Conservation (phyloP, 2,113 vertebrate species). For the Corvus moneduloides region DNA sequence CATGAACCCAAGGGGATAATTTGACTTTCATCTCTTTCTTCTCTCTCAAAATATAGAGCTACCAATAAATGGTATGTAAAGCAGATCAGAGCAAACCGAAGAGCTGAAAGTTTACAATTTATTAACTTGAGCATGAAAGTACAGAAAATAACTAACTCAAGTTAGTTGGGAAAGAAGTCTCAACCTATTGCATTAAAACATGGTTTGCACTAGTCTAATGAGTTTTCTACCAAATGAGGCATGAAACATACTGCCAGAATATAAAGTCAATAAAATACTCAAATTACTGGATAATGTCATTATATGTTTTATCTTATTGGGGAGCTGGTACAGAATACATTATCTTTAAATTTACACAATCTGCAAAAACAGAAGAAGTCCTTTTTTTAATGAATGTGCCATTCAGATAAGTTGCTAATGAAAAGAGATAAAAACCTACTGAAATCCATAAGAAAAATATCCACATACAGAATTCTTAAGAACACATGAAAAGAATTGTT, state of each 20-base stretch:
- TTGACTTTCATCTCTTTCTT: slow-evolving; percentile 56
- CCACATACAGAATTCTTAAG: background rate
- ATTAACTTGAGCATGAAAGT: slow-evolving; percentile 69
- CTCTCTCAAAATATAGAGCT: slow-evolving; percentile 53
- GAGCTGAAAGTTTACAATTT: slow-evolving; percentile 58
- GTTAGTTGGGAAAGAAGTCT: slow-evolving; percentile 57
- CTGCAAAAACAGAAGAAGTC: background rate
- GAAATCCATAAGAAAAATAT: background rate
- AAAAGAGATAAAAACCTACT: background rate
- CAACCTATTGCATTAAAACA: slow-evolving; percentile 71
- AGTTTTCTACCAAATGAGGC: slow-evolving; percentile 76
- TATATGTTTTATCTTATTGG: slow-evolving; percentile 71
- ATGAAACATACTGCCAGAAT: slow-evolving; percentile 72
- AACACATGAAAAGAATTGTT: background rate
- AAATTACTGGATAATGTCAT: slow-evolving; percentile 68
- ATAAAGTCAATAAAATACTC: slow-evolving; percentile 70
- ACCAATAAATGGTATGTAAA: slow-evolving; percentile 59
- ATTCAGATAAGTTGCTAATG: slow-evolving; percentile 35
- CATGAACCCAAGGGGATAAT: slow-evolving; percentile 62
- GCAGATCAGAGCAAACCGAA: slow-evolving; percentile 56
- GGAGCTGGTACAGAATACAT: slow-evolving; percentile 56
- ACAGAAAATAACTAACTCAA: slow-evolving; percentile 65
- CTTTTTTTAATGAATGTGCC: background rate
- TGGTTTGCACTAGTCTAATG: slow-evolving; percentile 70
- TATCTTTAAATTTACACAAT: slow-evolving; percentile 48